Evolutionary conservation across 1,140 invertebrate genomes (phyloP).

Genomic region (Cephus cinctus): DNA sequence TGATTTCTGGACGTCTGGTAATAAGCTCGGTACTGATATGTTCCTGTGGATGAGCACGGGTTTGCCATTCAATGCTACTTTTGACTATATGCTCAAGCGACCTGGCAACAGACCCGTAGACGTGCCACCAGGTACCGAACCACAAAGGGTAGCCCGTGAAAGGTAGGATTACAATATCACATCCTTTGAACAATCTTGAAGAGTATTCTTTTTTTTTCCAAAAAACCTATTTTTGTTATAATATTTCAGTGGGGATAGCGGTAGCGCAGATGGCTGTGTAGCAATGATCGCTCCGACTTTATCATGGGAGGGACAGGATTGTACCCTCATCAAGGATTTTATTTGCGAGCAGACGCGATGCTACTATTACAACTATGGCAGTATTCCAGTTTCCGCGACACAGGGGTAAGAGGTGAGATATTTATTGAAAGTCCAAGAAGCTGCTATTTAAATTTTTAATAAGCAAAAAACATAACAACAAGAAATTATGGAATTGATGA

Average conservation of each 20-base stretch:
- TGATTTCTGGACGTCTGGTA: slow-evolving; percentile 88
- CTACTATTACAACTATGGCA: slow-evolving; percentile 89
- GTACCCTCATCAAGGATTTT: slow-evolving; percentile 80
- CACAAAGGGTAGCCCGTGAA: slow-evolving; percentile 72
- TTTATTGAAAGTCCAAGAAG: no score
- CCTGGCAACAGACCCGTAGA: slow-evolving; percentile 44
- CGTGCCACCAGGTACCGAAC: slow-evolving; percentile 62
- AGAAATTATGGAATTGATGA: no score
- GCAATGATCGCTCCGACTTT: slow-evolving; percentile 72
- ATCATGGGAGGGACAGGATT: slow-evolving; percentile 79
- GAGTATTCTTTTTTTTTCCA: slow-evolving; percentile 1
- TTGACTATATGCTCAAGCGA: slow-evolving; percentile 73
- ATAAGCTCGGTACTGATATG: slow-evolving; percentile 82
- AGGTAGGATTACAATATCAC: slow-evolving; percentile 58
- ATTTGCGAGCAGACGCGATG: slow-evolving; percentile 86
- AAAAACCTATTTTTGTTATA: slow-evolving; percentile 21
- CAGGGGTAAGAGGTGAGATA: slow-evolving; percentile 81
- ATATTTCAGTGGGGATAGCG: slow-evolving; percentile 59
- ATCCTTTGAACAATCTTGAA: not conserved
- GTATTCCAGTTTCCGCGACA: slow-evolving; percentile 81
- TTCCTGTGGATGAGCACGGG: slow-evolving; percentile 89
- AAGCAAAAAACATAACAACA: no score
- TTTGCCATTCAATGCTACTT: slow-evolving; percentile 81
- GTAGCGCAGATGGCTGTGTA: slow-evolving; percentile 70
- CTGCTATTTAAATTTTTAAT: no score